Evolutionary conservation across 1,140 invertebrate species (phyloP), one percentile per base, ranked within the genome.

Genomic region (Homalodisca vitripennis): DNA sequence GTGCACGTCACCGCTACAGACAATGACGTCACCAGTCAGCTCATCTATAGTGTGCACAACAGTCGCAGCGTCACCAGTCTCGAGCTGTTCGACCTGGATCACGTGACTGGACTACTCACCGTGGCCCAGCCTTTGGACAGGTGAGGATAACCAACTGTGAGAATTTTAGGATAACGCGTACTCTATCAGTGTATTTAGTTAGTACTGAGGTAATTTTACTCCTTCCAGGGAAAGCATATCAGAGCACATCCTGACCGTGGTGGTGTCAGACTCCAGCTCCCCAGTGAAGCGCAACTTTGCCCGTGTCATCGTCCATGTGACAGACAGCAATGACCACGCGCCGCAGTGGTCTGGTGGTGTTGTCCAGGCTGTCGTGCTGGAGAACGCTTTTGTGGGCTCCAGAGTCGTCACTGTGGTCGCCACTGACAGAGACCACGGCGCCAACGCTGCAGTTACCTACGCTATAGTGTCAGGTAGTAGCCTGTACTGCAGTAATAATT

Each of bases 291-390:
- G 90, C n/a, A 93, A 93, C 77, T 94, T 90, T 76, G 92, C 93
- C 2, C 82, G 93, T 72, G 89, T 96, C 0, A 80, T 88, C 22
- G 86, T 97, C 48, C 87, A 86, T 46, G 91, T 97, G 0, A 85
- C 89, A 73, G 94, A 96, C 80, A 88, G 92, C 72, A 97, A 97
- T 79, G 94, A 97, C 78, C 92, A 96, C 77, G 82, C 87, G 30
- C 94, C 95, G 0, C 87, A 89, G 75, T 95, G 95, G 75, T 87
- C 88, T 60, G 85, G 86, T 30, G 84, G 87, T 73, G 86, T 90
- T 55, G 84, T 92, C 13, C 85, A 91, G 75, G 89, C 87, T 17
- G 89, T 89, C 77, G 86, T 92, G 0, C 89, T 81, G 70, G 90
- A 92, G 79, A 91, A 88, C 1, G 86, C 91, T 2, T 82, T 86